Evolutionary conservation across 2,113 vertebrate genomes (phyloP).

Genomic region (Neolamprologus brichardi): DNA sequence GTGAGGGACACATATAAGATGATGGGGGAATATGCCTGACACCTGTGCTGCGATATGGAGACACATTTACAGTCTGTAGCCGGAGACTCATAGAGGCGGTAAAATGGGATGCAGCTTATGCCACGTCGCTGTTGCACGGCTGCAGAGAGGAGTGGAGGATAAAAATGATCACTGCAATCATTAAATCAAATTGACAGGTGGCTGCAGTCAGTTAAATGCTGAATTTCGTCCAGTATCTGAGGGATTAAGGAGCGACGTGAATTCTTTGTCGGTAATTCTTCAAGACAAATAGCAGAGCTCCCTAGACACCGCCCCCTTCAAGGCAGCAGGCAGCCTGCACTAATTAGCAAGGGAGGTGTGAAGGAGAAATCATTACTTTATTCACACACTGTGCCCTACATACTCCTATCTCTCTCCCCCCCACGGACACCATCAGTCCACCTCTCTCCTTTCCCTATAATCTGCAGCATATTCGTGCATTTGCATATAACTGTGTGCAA

Average conservation of each 20-base stretch:
- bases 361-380: conserved; percentile 75
- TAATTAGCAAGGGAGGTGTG: conserved; percentile 75
- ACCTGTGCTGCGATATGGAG: conserved; percentile 15
- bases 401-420: conserved; percentile 9
- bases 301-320: conserved; percentile 60
- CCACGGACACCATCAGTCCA: conserved; percentile 30
- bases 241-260: conserved; percentile 54
- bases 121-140: not conserved
- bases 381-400: conserved; percentile 63
- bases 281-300: conserved; percentile 72
- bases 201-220: conserved; percentile 40
- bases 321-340: conserved; percentile 63
- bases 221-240: conserved; percentile 46
- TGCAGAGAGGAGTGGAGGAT: conserved; percentile 3
- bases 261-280: conserved; percentile 69
- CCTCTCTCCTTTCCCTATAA: conserved; percentile 6
- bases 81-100: conserved; percentile 17
- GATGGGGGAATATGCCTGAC: conserved; percentile 1
- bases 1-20: conserved; percentile 1
- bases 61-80: conserved; percentile 33
- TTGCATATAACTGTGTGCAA: not conserved
- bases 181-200: conserved; percentile 57
- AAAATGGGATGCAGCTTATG: conserved; percentile 3
- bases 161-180: conserved; percentile 63
- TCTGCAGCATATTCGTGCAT: conserved; percentile 5